Base-by-base conservation (phyloP, 1,140 invertebrate species). In the Luehdorfia chinensis region DNA sequence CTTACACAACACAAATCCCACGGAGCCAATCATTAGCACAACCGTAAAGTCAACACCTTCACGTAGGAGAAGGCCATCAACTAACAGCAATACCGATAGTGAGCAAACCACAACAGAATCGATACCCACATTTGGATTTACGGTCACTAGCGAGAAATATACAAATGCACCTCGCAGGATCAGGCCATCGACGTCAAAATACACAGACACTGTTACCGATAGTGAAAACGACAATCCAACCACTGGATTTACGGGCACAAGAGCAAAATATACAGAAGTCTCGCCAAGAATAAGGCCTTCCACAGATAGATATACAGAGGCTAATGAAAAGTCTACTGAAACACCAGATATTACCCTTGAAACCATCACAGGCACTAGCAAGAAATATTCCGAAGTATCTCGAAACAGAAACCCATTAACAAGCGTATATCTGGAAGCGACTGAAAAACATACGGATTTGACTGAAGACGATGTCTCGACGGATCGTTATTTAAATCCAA, bases 261-360 rank as follows among this genome's bases (percentile, higher is more conserved):
- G 30, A 14, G 18, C 25, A 39, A 23, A 6, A 15, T 19, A 28
- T 1, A 30, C 18, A 6, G 31, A 34, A 14, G 3, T 13, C 15
- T 33, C 31, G 12, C 16, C 44, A 25, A 34, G 15, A 12, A 7
- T 25, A 21, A 16, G 9, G 13, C 23, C 31, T 18, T 33, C 25
- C 14, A 37, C 18, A 3, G 39, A 32, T 12, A 50, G 39, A 25
- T 50, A 51, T n/a, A 30, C 25, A 3, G 28, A 21, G 2, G 19
- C 43, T 18, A n/a, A 11, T 31, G 41, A 54, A 23, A 47, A 59
- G 12, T 53, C 45, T 18, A 41, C 39, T 4, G 39, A 48, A 32
- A 47, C 41, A 0, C 45, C 23, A 9, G 7, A 13, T 2, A n/a
- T n/a, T n/a, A n/a, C n/a, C n/a, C 1, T 39, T 23, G 23, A 43